phyloP scores from a whole-genome alignment of 2,113 vertebrate species.

The Cervus canadensis region DNA sequence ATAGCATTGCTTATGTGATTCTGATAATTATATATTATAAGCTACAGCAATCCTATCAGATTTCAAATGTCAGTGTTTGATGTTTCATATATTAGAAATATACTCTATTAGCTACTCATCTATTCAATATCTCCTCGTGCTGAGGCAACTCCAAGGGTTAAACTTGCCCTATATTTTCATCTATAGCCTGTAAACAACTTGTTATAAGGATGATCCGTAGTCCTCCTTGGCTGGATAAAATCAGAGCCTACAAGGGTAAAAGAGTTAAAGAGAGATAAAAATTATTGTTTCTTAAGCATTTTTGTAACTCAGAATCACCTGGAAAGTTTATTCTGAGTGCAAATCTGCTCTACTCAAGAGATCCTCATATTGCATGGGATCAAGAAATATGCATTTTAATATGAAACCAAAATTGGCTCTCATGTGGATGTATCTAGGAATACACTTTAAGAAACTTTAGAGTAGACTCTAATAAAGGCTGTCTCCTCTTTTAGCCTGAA shows the following conservation, averaged over 20 bases:
- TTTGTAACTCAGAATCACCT: constrained; percentile 22
- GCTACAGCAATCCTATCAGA: not conserved
- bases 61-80: not conserved
- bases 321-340: not conserved
- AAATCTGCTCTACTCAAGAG: not conserved
- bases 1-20: not conserved
- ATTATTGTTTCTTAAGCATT: constrained; percentile 27
- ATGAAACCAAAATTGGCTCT: not conserved
- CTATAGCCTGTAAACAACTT: constrained; percentile 46
- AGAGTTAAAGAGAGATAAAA: constrained; percentile 50
- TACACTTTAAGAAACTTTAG: not conserved
- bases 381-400: not conserved
- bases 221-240: constrained; percentile 54
- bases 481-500: not conserved
- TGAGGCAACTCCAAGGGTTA: constrained; percentile 8
- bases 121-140: constrained; percentile 20
- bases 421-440: not conserved
- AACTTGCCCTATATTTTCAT: not conserved
- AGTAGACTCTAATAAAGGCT: not conserved
- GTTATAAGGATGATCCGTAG: constrained; percentile 34
- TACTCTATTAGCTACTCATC: not conserved
- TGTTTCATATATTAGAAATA: not conserved
- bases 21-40: not conserved
- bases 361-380: not conserved
- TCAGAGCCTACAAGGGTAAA: constrained; percentile 54